Conservation (phyloP, 2,888 invertebrate genomes). For the Fragum sueziense region DNA sequence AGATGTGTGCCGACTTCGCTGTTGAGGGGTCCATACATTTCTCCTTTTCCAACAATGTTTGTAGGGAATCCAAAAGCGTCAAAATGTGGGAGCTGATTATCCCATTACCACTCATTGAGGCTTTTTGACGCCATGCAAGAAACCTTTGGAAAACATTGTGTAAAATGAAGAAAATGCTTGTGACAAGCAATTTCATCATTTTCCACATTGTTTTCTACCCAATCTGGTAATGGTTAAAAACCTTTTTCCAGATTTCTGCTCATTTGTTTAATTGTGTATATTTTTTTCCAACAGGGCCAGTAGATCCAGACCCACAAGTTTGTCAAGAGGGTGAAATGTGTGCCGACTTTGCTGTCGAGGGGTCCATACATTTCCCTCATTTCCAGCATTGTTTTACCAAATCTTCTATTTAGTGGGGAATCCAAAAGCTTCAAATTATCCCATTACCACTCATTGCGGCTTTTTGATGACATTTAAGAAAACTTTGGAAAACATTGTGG, state of each 20-base stretch:
- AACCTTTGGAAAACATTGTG: too few relatives aligned
- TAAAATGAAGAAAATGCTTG: too few relatives aligned
- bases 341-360: constrained; percentile 5
- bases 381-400: too few relatives aligned
- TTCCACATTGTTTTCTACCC: not conserved
- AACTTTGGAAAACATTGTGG: too few relatives aligned
- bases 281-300: too few relatives aligned
- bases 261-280: not conserved
- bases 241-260: not conserved
- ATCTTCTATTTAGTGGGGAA: too few relatives aligned
- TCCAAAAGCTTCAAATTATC: too few relatives aligned
- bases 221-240: too few relatives aligned
- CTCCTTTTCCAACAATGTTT: too few relatives aligned
- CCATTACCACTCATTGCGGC: not conserved
- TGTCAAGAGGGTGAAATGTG: constrained; percentile 12
- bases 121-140: not conserved
- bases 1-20: constrained; percentile 12
- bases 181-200: not conserved
- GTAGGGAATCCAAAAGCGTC: too few relatives aligned
- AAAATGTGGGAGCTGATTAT: not conserved
- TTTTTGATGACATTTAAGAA: not conserved
- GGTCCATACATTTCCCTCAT: not conserved
- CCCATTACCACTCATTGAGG: not conserved
- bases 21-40: not conserved
- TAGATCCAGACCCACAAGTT: too few relatives aligned